Base-by-base conservation (phyloP, 2,113 vertebrate species). In the Muntiacus muntjak region DNA sequence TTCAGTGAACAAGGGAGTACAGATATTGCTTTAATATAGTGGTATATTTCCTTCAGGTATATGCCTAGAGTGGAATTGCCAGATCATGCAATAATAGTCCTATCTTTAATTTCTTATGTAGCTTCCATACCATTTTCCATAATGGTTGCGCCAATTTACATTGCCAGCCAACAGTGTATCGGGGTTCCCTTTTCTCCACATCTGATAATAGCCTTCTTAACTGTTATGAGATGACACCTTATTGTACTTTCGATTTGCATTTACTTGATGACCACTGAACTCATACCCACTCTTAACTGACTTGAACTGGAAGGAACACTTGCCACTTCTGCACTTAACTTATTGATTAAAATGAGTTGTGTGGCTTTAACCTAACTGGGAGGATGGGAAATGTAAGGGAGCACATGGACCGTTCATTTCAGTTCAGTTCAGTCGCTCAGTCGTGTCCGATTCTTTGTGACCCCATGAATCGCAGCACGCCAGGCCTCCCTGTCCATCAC, bases 71-170 rank as follows among this genome's bases (percentile, higher is more conserved):
- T 60, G 55, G 19, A 52, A 50, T 58, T 50, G 23, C 62, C 54
- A 11, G 21, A 60, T 45, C 81, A 16, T 45, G 10, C 8, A 9
- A 2, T 45, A 13, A 1, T n/a, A 54, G 47, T 45, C 36, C 36
- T 30, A 10, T 55, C 25, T 86, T 79, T 91, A 79, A 26, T 58
- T 74, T 92, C 89, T 82, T 92, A n/a, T 43, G 33, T 87, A n/a
- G 36, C 43, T 26, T 82, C 7, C 45, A 36, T 92, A 28, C 43
- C 25, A 1, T 88, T 82, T 82, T 57, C 43, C 55, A 26, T 40
- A 43, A 50, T 74, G 17, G 30, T 33, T 64, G 0, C 33, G 15
- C 15, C 57, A 45, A 7, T 74, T 78, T 86, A n/a, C 16, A 64
- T 91, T 95, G 7, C 36, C 23, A 91, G 21, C 58, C 6, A 28